These are phyloP conservation scores for Eupithecia dodoneata DNA, from an alignment of 2,888 invertebrate species.

Conservation along the genomic window DNA sequence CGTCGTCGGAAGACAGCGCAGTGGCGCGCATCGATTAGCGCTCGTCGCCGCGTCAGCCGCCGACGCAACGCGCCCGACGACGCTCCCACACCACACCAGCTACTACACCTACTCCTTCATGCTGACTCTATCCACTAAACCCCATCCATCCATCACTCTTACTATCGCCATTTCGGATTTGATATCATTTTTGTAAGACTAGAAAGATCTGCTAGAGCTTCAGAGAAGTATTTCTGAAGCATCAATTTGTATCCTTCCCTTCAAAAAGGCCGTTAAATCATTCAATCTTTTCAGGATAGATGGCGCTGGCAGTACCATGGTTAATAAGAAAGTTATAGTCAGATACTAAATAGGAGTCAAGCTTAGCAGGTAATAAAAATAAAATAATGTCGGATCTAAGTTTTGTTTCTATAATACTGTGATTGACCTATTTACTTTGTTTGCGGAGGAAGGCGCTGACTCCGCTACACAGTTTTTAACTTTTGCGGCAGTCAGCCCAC, in stretches of 20 bases:
- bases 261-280: conserved; percentile 35
- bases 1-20: conserved; percentile 87
- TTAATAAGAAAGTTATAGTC: background rate
- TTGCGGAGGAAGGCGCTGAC: no score
- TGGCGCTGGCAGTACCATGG: conserved; percentile 51
- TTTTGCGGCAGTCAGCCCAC: no score
- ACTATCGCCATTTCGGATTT: conserved; percentile 21
- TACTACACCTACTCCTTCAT: conserved; percentile 29
- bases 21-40: conserved; percentile 89
- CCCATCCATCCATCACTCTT: conserved; percentile 41
- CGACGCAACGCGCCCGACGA: conserved; percentile 70
- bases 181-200: background rate
- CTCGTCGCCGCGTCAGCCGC: conserved; percentile 83
- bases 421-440: no score
- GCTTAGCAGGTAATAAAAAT: background rate
- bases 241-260: conserved; percentile 4
- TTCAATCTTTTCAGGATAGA: conserved; percentile 43
- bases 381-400: background rate
- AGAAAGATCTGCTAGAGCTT: background rate
- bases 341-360: background rate
- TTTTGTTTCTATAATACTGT: background rate
- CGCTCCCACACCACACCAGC: conserved; percentile 44
- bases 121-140: conserved; percentile 30
- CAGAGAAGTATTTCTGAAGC: background rate
- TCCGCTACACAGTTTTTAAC: no score